Evolutionary conservation across 2,888 invertebrate genomes (phyloP).

Genomic region (Orthosia cruda): DNA sequence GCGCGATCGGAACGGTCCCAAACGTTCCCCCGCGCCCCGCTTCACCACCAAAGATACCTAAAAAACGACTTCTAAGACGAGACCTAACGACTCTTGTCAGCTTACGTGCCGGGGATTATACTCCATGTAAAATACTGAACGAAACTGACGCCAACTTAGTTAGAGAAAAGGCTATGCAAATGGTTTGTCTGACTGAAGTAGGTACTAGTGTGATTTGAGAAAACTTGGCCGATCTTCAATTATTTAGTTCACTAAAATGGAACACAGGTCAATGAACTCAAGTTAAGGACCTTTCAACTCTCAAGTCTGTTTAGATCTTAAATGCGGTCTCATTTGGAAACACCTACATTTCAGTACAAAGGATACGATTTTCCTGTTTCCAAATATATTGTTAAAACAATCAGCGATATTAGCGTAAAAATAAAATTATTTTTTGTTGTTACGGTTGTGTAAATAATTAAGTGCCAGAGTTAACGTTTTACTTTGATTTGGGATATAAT

Average conservation of each 20-base stretch:
- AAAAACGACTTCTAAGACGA: no score
- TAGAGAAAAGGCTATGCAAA: background rate
- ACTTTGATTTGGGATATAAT: background rate
- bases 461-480: background rate
- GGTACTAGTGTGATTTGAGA: background rate
- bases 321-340: background rate
- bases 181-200: background rate
- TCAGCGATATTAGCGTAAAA: background rate
- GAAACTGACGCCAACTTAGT: no score
- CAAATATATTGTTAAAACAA: background rate
- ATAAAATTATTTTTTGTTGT: background rate
- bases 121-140: background rate
- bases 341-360: background rate
- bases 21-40: no score
- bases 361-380: background rate
- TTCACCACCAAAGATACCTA: no score
- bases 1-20: no score
- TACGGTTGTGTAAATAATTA: background rate
- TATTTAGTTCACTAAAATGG: constrained; percentile 15
- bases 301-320: background rate
- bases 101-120: no score
- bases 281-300: background rate
- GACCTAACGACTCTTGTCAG: no score
- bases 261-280: constrained; percentile 3
- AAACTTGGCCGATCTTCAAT: constrained; percentile 15